Percentiles rank a stretch among this genome's conserved stretches.
These are phyloP conservation scores for Glossophaga mutica DNA, from an alignment of 2,797 vertebrate genomes.

Conservation along the genomic window DNA sequence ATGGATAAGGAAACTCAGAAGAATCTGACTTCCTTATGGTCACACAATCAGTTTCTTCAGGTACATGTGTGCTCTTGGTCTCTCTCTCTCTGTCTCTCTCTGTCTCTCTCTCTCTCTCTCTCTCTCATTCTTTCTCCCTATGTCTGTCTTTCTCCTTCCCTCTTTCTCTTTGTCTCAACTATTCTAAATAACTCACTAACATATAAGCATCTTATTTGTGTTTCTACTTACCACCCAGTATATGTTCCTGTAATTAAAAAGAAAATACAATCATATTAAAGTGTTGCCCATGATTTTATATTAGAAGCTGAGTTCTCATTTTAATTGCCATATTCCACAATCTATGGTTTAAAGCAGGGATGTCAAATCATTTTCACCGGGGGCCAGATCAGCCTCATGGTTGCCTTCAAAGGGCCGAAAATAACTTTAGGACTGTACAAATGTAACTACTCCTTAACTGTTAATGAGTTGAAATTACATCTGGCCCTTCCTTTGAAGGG, in stretches of 20 bases:
- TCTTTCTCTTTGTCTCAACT: not conserved
- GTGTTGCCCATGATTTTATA: not conserved
- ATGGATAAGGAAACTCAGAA: not conserved
- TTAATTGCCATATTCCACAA: not conserved
- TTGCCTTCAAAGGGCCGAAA: no score
- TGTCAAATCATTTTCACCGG: no score
- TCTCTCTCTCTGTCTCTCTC: no score
- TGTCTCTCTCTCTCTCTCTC: not conserved
- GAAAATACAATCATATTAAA: not conserved
- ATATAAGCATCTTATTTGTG: not conserved
- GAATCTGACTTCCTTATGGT: constrained; percentile 5
- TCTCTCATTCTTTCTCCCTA: not conserved
- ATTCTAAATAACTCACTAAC: not conserved
- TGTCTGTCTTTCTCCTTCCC: not conserved
- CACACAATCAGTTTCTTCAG: not conserved
- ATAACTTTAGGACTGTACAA: no score
- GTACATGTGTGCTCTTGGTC: not conserved
- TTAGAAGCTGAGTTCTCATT: not conserved
- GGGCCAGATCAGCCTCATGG: no score
- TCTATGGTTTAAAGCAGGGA: not conserved
- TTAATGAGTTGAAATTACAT: no score
- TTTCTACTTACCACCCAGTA: not conserved
- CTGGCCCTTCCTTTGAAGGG: no score
- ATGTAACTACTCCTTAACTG: no score
- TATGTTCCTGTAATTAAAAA: not conserved